Conservation (phyloP, 1,140 invertebrate species). For the Rhopalosiphum padi region DNA sequence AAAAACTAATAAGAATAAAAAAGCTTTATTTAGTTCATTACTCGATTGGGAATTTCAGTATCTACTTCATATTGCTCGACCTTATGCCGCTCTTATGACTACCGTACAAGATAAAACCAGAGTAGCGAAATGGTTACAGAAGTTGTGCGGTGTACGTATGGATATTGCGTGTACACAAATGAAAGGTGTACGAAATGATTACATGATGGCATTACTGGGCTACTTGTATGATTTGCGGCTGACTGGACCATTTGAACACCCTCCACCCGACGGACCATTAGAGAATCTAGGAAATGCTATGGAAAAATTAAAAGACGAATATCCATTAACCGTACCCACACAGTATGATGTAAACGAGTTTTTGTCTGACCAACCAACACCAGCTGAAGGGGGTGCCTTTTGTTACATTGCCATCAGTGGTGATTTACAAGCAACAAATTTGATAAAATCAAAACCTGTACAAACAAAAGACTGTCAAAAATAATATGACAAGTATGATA, state of each 20-base stretch:
- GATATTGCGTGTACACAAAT: conserved; percentile 63
- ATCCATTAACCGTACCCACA: conserved; percentile 64
- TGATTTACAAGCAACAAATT: conserved; percentile 60
- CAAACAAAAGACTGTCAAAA: conserved; percentile 46
- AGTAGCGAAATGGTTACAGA: conserved; percentile 65
- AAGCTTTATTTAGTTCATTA: conserved; percentile 56
- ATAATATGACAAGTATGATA: background rate
- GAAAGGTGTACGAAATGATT: conserved; percentile 65
- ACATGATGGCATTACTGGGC: conserved; percentile 65
- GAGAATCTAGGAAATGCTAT: conserved; percentile 41
- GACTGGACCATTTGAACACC: conserved; percentile 49
- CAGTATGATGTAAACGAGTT: conserved; percentile 64
- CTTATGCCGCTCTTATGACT: conserved; percentile 63
- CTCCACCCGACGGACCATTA: conserved; percentile 27
- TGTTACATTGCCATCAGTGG: conserved; percentile 67
- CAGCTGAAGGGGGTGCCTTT: conserved; percentile 65
- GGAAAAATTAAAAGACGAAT: conserved; percentile 30
- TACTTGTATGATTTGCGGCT: conserved; percentile 60
- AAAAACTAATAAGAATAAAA: conserved; percentile 12
- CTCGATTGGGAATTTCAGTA: conserved; percentile 65
- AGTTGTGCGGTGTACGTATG: conserved; percentile 63
- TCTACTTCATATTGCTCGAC: conserved; percentile 64
- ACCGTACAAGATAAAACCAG: conserved; percentile 63
- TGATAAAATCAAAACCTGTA: conserved; percentile 57
- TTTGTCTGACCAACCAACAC: conserved; percentile 63